These are phyloP conservation scores for Tenthredo mesomela DNA, from an alignment of 2,888 invertebrate genomes.

Conservation along the genomic window DNA sequence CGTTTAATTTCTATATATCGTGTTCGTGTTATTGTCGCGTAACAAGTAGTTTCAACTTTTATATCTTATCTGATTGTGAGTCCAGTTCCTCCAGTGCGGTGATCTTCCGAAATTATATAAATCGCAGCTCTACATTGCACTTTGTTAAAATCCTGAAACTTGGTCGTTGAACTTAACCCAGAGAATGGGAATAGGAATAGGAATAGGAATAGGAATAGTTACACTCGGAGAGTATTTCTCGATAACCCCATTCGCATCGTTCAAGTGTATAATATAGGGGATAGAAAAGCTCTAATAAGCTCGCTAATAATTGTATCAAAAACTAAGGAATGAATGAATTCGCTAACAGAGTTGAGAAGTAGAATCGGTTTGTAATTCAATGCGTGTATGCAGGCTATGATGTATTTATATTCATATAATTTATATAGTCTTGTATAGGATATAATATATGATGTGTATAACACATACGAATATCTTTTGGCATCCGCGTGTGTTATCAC, in stretches of 20 bases:
- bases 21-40: background rate
- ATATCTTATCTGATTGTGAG: constrained; percentile 1
- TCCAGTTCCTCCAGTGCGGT: background rate
- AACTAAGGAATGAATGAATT: background rate
- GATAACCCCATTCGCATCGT: background rate
- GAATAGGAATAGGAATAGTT: background rate
- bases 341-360: background rate
- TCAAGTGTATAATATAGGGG: background rate
- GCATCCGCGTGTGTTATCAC: constrained; percentile 30
- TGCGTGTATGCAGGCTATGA: background rate
- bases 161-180: constrained; percentile 20
- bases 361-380: background rate
- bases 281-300: background rate
- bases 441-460: background rate
- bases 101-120: background rate
- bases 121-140: background rate
- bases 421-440: background rate
- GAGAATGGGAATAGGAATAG: background rate
- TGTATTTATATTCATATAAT: background rate
- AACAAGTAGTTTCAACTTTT: background rate
- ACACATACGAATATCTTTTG: background rate
- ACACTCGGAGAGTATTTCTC: background rate
- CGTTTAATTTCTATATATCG: too few species aligned
- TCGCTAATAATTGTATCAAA: background rate
- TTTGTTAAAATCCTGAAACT: background rate